Percentiles rank a stretch among this genome's conserved stretches.
Evolutionary conservation across 2,888 invertebrate species (phyloP).

Genomic region (Idaea aversata): DNA sequence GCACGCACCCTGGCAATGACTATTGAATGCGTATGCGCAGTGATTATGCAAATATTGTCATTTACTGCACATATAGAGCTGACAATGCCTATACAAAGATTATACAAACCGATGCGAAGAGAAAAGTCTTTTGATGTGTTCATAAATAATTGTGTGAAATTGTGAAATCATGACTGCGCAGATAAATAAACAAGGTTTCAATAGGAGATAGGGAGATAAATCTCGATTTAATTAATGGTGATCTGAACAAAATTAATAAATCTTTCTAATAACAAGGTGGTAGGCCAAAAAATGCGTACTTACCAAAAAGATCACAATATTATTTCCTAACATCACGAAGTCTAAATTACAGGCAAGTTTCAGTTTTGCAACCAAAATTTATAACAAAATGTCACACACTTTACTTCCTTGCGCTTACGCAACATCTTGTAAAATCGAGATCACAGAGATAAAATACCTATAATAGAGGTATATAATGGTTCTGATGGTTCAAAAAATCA

Average conservation of each 20-base stretch:
- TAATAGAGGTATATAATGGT: not conserved
- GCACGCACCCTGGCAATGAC: slow-evolving; percentile 34
- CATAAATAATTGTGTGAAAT: slow-evolving; percentile 31
- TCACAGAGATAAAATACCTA: not conserved
- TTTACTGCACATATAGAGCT: slow-evolving; percentile 40
- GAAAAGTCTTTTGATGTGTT: slow-evolving; percentile 56
- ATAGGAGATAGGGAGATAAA: not conserved
- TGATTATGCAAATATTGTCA: slow-evolving; percentile 71
- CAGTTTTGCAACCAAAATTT: slow-evolving; percentile 1
- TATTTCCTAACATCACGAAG: not conserved
- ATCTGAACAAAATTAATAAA: too few species aligned
- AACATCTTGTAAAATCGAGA: not conserved
- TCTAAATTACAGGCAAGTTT: not conserved
- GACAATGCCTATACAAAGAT: slow-evolving; percentile 41
- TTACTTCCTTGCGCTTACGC: not conserved
- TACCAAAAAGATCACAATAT: not conserved
- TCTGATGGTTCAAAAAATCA: too few species aligned
- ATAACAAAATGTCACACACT: slow-evolving; percentile 1
- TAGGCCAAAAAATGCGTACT: not conserved
- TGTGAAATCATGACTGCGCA: slow-evolving; percentile 7
- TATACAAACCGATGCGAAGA: slow-evolving; percentile 31
- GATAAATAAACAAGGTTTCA: not conserved
- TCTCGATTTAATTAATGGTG: not conserved
- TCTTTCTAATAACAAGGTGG: too few species aligned
- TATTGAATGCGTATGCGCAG: slow-evolving; percentile 45